These are phyloP conservation scores for Dasypus novemcinctus DNA, from an alignment of 2,113 vertebrate genomes.

Conservation along the genomic window DNA sequence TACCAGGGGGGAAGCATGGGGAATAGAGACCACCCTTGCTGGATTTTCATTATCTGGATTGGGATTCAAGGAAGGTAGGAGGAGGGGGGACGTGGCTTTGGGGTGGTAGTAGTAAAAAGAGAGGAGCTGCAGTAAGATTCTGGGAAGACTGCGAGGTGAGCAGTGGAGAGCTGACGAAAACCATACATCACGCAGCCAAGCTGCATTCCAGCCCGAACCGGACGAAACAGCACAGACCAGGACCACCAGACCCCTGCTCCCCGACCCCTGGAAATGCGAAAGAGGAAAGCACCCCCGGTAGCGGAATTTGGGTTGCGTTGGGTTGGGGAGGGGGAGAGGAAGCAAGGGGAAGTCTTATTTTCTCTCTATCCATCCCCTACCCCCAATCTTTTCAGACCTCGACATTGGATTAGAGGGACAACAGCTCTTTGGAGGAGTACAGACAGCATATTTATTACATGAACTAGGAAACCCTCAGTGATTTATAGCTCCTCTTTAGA, in stretches of 20 bases:
- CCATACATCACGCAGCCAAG: slow-evolving; percentile 24
- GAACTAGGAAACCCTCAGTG: slow-evolving; percentile 34
- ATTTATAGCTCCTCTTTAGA: slow-evolving; percentile 52
- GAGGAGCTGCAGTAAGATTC: slow-evolving; percentile 51
- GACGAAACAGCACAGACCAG: slow-evolving; percentile 15
- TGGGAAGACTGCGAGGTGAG: slow-evolving; percentile 30
- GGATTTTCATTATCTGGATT: slow-evolving; percentile 33
- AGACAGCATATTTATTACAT: background rate
- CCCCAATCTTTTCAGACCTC: slow-evolving; percentile 35
- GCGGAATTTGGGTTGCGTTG: slow-evolving; percentile 30
- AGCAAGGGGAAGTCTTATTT: background rate
- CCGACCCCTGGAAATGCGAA: background rate
- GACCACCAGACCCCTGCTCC: slow-evolving; percentile 21
- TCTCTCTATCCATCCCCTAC: background rate
- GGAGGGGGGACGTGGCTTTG: background rate
- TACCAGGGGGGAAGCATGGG: background rate
- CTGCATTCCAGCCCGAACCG: slow-evolving; percentile 35
- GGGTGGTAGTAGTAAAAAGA: slow-evolving; percentile 3
- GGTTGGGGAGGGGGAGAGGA: background rate
- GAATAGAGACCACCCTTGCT: slow-evolving; percentile 31
- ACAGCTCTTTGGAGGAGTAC: slow-evolving; percentile 1
- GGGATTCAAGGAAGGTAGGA: background rate
- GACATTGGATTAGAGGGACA: background rate
- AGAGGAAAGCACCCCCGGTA: background rate
- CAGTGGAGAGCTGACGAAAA: background rate